Evolutionary conservation across 1,140 invertebrate genomes (phyloP), one percentile per base, ranked within the genome.

Genomic region (Pissodes strobi): DNA sequence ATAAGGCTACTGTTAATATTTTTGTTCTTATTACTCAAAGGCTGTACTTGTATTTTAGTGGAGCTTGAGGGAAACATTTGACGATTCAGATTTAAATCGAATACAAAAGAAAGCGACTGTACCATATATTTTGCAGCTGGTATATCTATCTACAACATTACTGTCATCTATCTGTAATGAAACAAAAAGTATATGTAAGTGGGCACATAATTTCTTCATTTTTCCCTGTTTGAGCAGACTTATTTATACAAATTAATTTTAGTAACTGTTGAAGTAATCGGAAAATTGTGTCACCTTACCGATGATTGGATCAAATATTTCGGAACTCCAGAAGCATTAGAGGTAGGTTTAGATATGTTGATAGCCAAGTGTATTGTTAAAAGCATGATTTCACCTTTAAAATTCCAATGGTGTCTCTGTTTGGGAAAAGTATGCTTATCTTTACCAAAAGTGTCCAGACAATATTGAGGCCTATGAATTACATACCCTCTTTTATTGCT

Each of bases 81-180:
- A 78, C 10, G 82, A 83, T 52, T 76, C 78, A 9, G 82, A 84
- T 49, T 78, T 78, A 22, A 65, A 19, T 25, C 83, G 84, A 67
- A 79, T 82, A 49, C 82, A 88, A 78, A 87, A 85, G 71, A 83
- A 83, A 72, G 89, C 86, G 4, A 90, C 90, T 0, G 87, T 93
- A 21, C 91, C 91, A 2, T 94, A 90, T 78, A 79, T 95, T 23
- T 75, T 95, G 9, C 90, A 92, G 64, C 76, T 94, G 37, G 88
- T 90, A 2, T 88, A 88, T 1, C 84, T 90, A 73, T 93, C 91
- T 0, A 82, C 85, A 38, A 87, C 88, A 49, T 81, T 93, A 25
- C 77, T 92, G 2, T 88, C 89, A 75, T 87, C 90, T 15, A 82
- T 94, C 4, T 90, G 86, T 12, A 87, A 85, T 38, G 87, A 91